Conservation (phyloP, 2,797 vertebrate species). For the Potorous gilbertii region DNA sequence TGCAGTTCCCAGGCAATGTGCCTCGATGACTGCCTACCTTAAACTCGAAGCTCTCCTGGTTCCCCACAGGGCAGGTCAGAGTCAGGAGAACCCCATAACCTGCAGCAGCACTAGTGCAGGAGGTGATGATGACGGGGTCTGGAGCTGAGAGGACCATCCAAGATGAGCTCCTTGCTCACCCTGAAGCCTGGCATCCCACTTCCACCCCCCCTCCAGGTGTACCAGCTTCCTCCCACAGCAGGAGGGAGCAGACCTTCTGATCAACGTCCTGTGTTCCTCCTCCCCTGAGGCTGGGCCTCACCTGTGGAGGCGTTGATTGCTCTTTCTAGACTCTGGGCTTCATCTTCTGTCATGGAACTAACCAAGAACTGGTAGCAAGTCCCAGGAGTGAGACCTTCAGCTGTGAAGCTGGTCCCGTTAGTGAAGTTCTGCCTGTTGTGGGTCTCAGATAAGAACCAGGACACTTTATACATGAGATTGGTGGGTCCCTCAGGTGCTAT, state of each 20-base stretch:
- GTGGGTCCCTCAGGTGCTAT: background rate
- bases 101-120: slow-evolving; percentile 18
- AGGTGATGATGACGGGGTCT: background rate
- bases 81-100: slow-evolving; percentile 61
- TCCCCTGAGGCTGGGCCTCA: background rate
- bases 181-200: background rate
- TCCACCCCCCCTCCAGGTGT: background rate
- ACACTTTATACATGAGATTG: fast-evolving
- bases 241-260: no score
- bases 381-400: background rate
- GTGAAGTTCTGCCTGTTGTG: background rate
- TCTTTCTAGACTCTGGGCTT: slow-evolving; percentile 19
- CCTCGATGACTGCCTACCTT: fast-evolving
- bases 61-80: slow-evolving; percentile 67
- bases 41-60: slow-evolving; percentile 57
- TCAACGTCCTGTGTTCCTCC: background rate
- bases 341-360: fast-evolving
- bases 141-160: slow-evolving; percentile 28
- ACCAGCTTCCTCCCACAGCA: background rate
- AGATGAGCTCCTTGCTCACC: background rate
- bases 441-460: background rate
- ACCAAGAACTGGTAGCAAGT: background rate
- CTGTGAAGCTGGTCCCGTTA: background rate
- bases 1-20: background rate
- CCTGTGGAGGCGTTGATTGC: no score